Evolutionary conservation across 1,140 invertebrate species (phyloP), one percentile per base, ranked within the genome.

Genomic region (Anoplophora glabripennis): DNA sequence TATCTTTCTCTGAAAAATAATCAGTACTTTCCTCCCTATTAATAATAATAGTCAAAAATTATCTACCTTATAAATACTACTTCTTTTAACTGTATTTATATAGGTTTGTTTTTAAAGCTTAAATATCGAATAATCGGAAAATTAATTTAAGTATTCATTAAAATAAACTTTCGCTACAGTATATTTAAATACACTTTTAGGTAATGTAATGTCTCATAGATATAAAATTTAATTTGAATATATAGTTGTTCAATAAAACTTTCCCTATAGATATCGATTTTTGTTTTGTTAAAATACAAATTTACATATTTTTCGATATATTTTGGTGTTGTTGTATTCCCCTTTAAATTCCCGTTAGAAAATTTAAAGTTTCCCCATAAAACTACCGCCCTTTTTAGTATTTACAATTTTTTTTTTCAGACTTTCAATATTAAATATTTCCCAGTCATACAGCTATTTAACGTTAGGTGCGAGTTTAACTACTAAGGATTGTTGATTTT

Each of bases 201-300:
- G 63, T 68, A 68, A 58, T 66, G 59, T 68, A 68, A 60, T 63
- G 57, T 64, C 66, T 66, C 55, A 38, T 68, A 69, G 67, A 69
- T 69, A 69, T 69, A 69, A 67, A 69, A 69, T 68, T 68, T 66
- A 67, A 66, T 63, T 69, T 64, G 64, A 68, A 69, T 68, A 68
- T 64, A 64, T 65, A 60, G 38, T 64, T 59, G 57, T 64, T 65
- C 57, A 64, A 65, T 67, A 69, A 62, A 64, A 63, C 53, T 63
- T 59, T 59, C 54, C 59, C 56, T 62, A 62, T 64, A 63, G 48
- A 61, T 66, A 67, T 61, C 54, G 59, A 63, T 66, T 61, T 56
- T 56, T 49, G 18, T 37, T 34, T 49, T 41, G 33, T 47, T 66
- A 66, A 66, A 68, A 68, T 68, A 68, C 67, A 68, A 68, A 69